Evolutionary conservation across 2,888 invertebrate genomes (phyloP), one percentile per base, ranked within the genome.

Genomic region (Aleiodes leptofemur): DNA sequence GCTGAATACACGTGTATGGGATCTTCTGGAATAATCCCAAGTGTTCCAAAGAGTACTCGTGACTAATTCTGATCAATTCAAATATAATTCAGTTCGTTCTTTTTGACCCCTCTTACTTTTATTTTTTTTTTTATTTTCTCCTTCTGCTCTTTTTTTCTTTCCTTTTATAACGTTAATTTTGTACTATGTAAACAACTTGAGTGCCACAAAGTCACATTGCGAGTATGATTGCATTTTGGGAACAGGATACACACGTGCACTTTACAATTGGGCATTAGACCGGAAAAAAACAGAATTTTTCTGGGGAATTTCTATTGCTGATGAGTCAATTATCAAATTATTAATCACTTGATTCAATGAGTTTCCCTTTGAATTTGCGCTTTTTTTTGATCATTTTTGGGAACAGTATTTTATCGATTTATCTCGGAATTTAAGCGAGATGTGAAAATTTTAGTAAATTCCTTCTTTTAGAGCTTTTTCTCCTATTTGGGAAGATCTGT

Each of bases 161-260:
- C 55, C 59, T 23, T 43, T 34, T 74, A 31, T 38, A 16, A 11
- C 23, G 50, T 16, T 48, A 64, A 59, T 73, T 69, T 70, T 59
- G 61, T 76, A 79, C 76, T 29, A 57, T 57, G 29, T 29, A 57
- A 57, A 57, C 57, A 57, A 56, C 0, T 56, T 56, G 16, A 56
- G 23, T 29, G 57, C 57, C 31, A 29, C 57, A 61, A 61, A 61
- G 61, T 61, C 61, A 61, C 43, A 61, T n/a, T 61, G 56, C 56
- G 56, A 23, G 11, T 11, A 23, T 11, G 16, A 23, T 4, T n/a
- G 57, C 13, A 14, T n/a, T 34, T 34, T 61, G 14, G 3, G 9
- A 14, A 61, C 61, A 43, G 61, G 61, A 61, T 34, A 61, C 43
- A 34, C 61, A 61, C 61, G 61, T 61, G 61, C 61, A 61, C 13